Conservation (phyloP, 2,113 vertebrate genomes). For the Pipra filicauda region DNA sequence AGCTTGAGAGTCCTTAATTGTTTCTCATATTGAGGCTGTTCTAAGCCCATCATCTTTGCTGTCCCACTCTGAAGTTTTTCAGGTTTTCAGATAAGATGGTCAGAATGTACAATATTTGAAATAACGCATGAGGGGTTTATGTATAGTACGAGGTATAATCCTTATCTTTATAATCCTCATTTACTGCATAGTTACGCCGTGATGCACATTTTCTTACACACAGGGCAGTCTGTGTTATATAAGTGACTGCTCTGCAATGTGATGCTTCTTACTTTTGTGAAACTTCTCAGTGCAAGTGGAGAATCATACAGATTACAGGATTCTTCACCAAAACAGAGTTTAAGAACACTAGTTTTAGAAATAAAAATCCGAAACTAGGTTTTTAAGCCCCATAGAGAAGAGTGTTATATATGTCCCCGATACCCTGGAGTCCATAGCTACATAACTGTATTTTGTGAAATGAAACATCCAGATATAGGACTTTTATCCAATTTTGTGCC, state of each 20-base stretch:
- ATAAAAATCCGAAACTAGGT: not conserved
- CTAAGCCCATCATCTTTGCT: not conserved
- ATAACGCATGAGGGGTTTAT: not conserved
- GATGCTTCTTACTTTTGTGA: not conserved
- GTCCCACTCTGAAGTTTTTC: not conserved
- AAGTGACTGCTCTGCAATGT: not conserved
- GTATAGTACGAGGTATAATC: not conserved
- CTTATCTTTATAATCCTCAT: not conserved
- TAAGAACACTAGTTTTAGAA: not conserved
- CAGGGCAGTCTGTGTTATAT: not conserved
- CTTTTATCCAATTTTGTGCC: not conserved
- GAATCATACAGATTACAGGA: not conserved
- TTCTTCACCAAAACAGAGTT: not conserved
- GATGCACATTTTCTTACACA: not conserved
- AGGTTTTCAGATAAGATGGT: not conserved
- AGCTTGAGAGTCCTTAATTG: not conserved
- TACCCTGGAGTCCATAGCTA: not conserved
- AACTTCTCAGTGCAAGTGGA: not conserved
- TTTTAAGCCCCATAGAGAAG: not conserved
- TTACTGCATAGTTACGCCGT: not conserved
- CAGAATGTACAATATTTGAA: not conserved
- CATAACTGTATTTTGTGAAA: not conserved
- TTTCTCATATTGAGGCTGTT: not conserved
- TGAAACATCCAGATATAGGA: not conserved
- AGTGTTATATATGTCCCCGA: not conserved